These are phyloP conservation scores for Bryconaethiops microstoma DNA, from an alignment of 2,797 vertebrate species.

Conservation along the genomic window DNA sequence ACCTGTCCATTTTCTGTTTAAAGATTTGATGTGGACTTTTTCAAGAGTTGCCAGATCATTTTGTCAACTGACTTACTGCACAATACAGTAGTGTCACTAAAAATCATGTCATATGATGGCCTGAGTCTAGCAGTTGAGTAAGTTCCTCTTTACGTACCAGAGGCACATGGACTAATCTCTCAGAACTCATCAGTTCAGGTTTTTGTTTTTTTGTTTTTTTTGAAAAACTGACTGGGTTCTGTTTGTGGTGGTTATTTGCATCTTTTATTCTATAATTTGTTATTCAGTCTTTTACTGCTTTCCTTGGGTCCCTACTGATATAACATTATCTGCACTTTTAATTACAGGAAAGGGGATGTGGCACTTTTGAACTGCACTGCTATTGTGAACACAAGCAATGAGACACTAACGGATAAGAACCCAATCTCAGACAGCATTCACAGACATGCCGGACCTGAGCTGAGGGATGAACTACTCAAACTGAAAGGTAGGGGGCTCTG, in stretches of 20 bases:
- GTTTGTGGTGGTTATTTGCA: background rate
- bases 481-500: constrained; percentile 84
- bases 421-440: constrained; percentile 90
- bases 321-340: background rate
- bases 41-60: background rate
- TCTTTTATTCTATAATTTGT: background rate
- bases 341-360: constrained; percentile 86
- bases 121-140: background rate
- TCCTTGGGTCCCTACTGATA: background rate
- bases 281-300: background rate
- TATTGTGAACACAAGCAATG: constrained; percentile 95
- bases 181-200: no score
- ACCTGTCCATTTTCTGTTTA: background rate
- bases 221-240: no score
- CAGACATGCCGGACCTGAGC: constrained; percentile 87
- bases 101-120: background rate
- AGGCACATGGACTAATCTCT: background rate
- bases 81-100: background rate
- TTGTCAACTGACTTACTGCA: background rate
- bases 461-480: constrained; percentile 91
- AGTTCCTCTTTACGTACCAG: background rate
- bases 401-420: constrained; percentile 93
- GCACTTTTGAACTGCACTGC: constrained; percentile 92
- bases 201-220: no score
- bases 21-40: background rate